phyloP scores from a whole-genome alignment of 2,113 vertebrate genomes.

The Lathamus discolor region DNA sequence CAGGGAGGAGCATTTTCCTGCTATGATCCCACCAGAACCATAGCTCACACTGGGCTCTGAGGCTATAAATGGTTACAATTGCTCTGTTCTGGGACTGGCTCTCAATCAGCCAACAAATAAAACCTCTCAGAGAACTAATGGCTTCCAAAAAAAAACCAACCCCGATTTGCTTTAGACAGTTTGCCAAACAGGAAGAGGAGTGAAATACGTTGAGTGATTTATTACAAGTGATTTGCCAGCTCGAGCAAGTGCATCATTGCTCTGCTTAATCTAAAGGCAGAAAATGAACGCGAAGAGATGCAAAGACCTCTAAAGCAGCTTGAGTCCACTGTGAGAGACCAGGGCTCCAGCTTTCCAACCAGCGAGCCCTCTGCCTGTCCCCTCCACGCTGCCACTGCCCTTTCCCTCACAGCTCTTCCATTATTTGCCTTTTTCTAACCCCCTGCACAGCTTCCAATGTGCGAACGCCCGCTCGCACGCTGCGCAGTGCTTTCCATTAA shows the following conservation, averaged over 20 bases:
- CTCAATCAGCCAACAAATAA: slow-evolving; percentile 36
- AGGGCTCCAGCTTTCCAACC: not conserved
- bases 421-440: not conserved
- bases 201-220: slow-evolving; percentile 38
- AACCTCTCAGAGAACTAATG: not conserved
- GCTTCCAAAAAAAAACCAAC: not conserved
- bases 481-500: not conserved
- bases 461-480: not conserved
- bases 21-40: not conserved
- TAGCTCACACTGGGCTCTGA: not conserved
- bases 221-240: slow-evolving; percentile 36
- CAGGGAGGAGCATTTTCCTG: not conserved
- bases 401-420: not conserved
- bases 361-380: not conserved
- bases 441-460: not conserved
- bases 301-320: not conserved
- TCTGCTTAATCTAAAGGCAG: not conserved
- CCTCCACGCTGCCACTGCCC: not conserved
- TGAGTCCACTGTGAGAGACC: not conserved
- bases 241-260: not conserved
- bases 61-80: not conserved
- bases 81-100: not conserved
- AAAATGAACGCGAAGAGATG: not conserved
- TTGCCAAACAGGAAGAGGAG: slow-evolving; percentile 53
- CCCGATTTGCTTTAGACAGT: slow-evolving; percentile 12